phyloP scores from a whole-genome alignment of 2,888 invertebrate genomes.

The Plusia festucae region DNA sequence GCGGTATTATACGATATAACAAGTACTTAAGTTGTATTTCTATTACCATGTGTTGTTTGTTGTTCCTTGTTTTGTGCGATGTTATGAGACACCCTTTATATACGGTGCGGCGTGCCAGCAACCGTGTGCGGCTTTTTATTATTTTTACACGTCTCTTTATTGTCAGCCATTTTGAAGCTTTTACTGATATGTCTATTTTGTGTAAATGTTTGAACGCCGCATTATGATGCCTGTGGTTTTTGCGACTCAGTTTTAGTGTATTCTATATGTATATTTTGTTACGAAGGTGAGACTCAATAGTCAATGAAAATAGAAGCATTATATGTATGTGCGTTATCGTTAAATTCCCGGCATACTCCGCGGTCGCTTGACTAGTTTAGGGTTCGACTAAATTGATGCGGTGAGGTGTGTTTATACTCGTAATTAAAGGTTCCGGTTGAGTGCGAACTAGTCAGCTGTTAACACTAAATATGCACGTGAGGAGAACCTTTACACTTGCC shows the following conservation, averaged over 20 bases:
- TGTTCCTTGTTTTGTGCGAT: not conserved
- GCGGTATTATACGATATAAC: not conserved
- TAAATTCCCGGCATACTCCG: not conserved
- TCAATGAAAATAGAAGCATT: not conserved
- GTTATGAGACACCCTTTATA: slow-evolving; percentile 15
- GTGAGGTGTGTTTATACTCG: slow-evolving; percentile 5
- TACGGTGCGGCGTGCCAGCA: slow-evolving; percentile 18
- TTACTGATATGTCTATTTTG: slow-evolving; percentile 52
- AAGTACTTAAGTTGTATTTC: not conserved
- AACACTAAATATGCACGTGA: slow-evolving; percentile 9
- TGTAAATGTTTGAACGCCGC: slow-evolving; percentile 30
- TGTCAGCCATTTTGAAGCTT: slow-evolving; percentile 40
- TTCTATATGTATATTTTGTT: slow-evolving; percentile 16
- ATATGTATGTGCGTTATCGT: not conserved
- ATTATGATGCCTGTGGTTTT: slow-evolving; percentile 31
- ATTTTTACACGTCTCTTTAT: slow-evolving; percentile 47
- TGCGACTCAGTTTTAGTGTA: slow-evolving; percentile 12
- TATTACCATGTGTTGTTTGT: not conserved
- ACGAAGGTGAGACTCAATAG: not conserved
- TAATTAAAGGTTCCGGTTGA: not conserved
- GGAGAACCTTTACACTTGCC: not conserved
- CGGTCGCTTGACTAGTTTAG: slow-evolving; percentile 6
- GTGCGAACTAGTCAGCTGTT: not conserved
- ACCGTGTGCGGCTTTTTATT: slow-evolving; percentile 26
- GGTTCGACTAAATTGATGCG: slow-evolving; percentile 1